Base-by-base conservation (phyloP, 2,888 invertebrate genomes). In the Plebejus anna region DNA sequence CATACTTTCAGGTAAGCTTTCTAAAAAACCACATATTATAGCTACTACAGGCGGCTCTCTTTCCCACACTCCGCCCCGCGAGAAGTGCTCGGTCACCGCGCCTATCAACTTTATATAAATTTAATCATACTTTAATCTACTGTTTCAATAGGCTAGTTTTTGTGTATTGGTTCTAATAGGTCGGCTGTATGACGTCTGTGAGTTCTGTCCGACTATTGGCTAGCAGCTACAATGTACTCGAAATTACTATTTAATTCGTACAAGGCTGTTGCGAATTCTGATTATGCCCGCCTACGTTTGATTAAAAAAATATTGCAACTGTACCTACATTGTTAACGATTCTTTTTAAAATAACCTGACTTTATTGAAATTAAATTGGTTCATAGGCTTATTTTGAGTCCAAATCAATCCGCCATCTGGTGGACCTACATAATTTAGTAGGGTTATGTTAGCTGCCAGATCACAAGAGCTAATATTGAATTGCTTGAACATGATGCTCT, bases 121-220 rank as follows among this genome's bases (percentile, higher is more conserved):
- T 90, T 91, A 91, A 92, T 92, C 92, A 91, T 85, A 88, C 82
- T 88, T 87, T 88, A 90, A 92, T 92, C 91, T 90, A 87, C 87
- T 88, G 87, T 90, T 89, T 87, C 89, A 88, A 90, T 90, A 86
- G 90, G 85, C 81, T 76, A 76, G 79, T 83, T 84, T 83, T 83
- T 83, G 81, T 83, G 75, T 80, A 81, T 82, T 82, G 81, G 81
- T 80, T 81, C 78, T 80, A 79, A 81, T 81, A 80, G 81, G 76
- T 79, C 77, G 36, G 77, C 78, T 78, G 80, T 81, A 80, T 82
- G 81, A 83, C 83, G 83, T 79, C 83, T 83, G 82, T 47, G 9
- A 47, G 47, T 11, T 81, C 76, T 76, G 73, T 70, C 38, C n/a
- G 66, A 57, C 66, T 57, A 66, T 66, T 75, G 66, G 66, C 32